phyloP scores from a whole-genome alignment of 2,797 vertebrate genomes.

The Sebastes diaconus region DNA sequence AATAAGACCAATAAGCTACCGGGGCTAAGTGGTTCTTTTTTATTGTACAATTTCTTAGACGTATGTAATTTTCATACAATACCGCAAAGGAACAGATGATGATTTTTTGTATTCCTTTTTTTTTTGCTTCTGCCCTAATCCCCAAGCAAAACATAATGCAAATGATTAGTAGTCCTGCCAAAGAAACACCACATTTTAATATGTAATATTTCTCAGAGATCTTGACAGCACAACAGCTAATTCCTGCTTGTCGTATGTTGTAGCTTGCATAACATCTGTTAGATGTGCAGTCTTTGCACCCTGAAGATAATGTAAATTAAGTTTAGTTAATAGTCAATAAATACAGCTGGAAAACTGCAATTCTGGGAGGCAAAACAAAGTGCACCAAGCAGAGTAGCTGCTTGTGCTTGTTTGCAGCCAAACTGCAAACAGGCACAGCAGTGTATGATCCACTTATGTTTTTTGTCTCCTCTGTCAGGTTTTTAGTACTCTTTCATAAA shows the following conservation, averaged over 20 bases:
- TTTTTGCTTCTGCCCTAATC: constrained; percentile 12
- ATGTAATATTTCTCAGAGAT: not conserved
- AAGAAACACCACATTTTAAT: not conserved
- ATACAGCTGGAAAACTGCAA: not conserved
- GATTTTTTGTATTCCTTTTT: not conserved
- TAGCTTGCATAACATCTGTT: not conserved
- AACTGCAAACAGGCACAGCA: not conserved
- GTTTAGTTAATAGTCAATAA: not conserved
- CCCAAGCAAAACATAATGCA: constrained; percentile 1
- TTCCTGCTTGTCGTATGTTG: not conserved
- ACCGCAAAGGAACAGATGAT: constrained; percentile 56
- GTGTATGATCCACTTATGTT: too few species aligned
- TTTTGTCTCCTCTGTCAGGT: not conserved
- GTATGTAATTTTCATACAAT: constrained; percentile 58
- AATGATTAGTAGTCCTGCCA: not conserved
- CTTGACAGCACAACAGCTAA: not conserved
- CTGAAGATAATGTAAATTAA: not conserved
- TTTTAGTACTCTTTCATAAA: not conserved
- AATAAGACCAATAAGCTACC: constrained; percentile 79
- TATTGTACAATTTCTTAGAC: constrained; percentile 55
- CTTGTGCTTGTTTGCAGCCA: too few species aligned
- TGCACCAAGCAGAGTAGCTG: not conserved
- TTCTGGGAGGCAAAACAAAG: not conserved
- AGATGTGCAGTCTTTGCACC: not conserved
- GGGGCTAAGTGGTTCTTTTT: constrained; percentile 75